Base-by-base conservation (phyloP, 1,140 invertebrate species). In the Drosophila teissieri region DNA sequence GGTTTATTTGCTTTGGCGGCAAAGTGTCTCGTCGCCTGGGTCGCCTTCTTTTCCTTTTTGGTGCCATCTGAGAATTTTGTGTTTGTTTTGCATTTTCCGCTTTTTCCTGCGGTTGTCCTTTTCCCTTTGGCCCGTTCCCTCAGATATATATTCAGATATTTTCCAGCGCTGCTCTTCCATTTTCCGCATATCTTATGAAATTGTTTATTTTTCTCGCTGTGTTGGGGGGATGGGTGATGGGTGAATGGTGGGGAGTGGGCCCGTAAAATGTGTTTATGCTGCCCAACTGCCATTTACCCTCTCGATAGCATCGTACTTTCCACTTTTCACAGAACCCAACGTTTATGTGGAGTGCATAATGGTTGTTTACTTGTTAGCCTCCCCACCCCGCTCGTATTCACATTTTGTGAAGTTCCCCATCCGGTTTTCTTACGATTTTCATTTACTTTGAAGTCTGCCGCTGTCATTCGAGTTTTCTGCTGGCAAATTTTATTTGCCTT, bases 291-390 rank as follows among this genome's bases (percentile, higher is more conserved):
- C 73, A 67, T 77, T 70, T 69, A 80, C 68, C 67, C 76, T 84
- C 84, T 84, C 62, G 70, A 61, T 79, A 80, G 62, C 54, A 69
- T 61, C 73, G 54, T 40, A 12, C 6, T 36, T 10, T 46, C 52
- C 52, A 31, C 31, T 31, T 31, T 31, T 22, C 17, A 4, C 39
- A 7, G 34, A 36, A 4, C 53, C 64, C 54, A 83, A 17, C 85
- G 73, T 80, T 90, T 89, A 78, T 78, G 77, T 85, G 57, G 73
- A 89, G 85, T 90, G 76, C 84, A 90, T 89, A 89, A 89, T 89
- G 84, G 84, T 68, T 89, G 84, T 89, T 89, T 89, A 89, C 84
- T 90, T 84, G 75, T 90, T 78, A 84, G 76, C 80, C 77, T 80
- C 56, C 73, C 80, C 77, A 78, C 56, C 73, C 48, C 17, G 2